Base-by-base conservation (phyloP, 1,140 invertebrate species). In the Branchinecta lynchi region DNA sequence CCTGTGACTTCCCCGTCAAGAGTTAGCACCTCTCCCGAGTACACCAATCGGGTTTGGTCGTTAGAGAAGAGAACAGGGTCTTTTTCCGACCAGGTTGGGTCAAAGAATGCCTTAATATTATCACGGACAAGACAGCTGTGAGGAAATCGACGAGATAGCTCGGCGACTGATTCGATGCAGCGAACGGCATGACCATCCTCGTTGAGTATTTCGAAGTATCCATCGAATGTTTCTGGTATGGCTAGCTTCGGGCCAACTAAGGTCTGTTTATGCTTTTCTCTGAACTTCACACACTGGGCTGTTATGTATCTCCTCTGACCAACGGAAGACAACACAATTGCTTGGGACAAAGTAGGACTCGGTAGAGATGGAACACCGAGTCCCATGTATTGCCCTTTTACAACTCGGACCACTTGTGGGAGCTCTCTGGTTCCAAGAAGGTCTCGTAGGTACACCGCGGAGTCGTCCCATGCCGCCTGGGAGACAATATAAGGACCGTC, bases 141-240 rank as follows among this genome's bases (percentile, higher is more conserved):
- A 0, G 92, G 85, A 72, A 85, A 86, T 65, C 88, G 82, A 70
- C 88, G 83, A 3, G 89, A 83, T 68, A 96, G 77, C 77, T 93
- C 90, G 46, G 83, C 81, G 0, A 96, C 92, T 71, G 86, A 90
- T 76, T 93, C 90, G 74, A 96, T 92, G 73, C 91, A 91, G 67
- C 89, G 82, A 3, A 92, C 89, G 15, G 90, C 88, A 73, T 89
- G 82, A 0, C 92, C 93, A 76, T 96, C 92, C 79, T 96, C 92
- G 76, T 90, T 94, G 43, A 96, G 80, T 45, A 96, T 84, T 80
- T 96, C 93, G 77, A 96, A 96, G 80, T 90, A 96, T 7, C 93
- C 93, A 71, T 87, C 83, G 77, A 93, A 96, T 8, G 87, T 86
- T 70, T 94, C 87, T 0, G 93, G 93, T 68, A 96, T 94, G 66